Evolutionary conservation across 2,888 invertebrate genomes (phyloP).

Genomic region (Drosophila nigricruria): DNA sequence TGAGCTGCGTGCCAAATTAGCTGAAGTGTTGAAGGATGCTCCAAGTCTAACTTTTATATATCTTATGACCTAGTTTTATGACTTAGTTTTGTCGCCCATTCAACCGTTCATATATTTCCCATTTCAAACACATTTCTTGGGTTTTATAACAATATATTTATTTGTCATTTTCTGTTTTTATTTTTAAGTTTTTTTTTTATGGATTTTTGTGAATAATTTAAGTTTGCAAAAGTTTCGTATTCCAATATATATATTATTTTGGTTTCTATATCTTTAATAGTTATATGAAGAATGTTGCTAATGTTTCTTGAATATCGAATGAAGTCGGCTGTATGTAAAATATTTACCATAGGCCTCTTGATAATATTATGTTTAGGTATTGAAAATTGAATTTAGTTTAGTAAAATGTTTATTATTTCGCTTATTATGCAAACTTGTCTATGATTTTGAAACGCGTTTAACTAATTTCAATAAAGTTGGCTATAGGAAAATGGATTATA

Average conservation of each 20-base stretch:
- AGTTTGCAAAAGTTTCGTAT: conserved; percentile 57
- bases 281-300: conserved; percentile 47
- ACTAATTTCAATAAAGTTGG: conserved; percentile 71
- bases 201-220: conserved; percentile 40
- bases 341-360: conserved; percentile 19
- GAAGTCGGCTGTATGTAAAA: conserved; percentile 28
- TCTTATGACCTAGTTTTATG: too few species aligned
- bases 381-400: conserved; percentile 50
- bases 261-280: conserved; percentile 25
- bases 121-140: conserved; percentile 21
- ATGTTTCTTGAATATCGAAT: conserved; percentile 39
- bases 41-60: too few species aligned
- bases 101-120: not conserved
- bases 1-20: not conserved
- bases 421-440: conserved; percentile 56
- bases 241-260: conserved; percentile 58
- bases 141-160: conserved; percentile 77
- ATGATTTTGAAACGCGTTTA: conserved; percentile 77
- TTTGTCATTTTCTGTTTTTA: conserved; percentile 54
- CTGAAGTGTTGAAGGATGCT: not conserved
- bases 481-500: conserved; percentile 71
- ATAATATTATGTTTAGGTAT: conserved; percentile 15
- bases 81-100: too few species aligned
- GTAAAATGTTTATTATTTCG: conserved; percentile 46
- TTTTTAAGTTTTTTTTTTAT: conserved; percentile 40